A percentile compares a stretch with the other conserved stretches of the same genome.
These are phyloP conservation scores for Crotalus tigris DNA, from an alignment of 2,113 vertebrate genomes.

Conservation along the genomic window DNA sequence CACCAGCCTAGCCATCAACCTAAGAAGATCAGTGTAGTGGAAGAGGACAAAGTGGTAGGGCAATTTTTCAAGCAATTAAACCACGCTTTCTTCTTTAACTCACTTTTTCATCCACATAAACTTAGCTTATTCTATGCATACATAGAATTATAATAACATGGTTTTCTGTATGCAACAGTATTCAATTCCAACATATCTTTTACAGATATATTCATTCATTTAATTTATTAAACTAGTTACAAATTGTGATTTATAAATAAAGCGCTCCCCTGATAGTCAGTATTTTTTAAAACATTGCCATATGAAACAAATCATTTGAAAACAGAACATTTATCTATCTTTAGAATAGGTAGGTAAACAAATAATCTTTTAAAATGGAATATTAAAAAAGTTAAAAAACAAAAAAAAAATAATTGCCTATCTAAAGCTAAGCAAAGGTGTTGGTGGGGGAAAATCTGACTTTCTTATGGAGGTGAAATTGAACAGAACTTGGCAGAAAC, in stretches of 20 bases:
- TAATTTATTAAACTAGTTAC: not conserved
- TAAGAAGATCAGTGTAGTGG: not conserved
- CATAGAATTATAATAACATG: not conserved
- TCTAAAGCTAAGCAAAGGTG: not conserved
- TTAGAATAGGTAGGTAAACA: not conserved
- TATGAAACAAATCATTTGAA: not conserved
- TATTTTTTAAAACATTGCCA: not conserved
- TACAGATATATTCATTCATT: not conserved
- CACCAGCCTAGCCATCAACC: not conserved
- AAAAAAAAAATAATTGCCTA: not conserved
- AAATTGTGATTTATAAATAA: not conserved
- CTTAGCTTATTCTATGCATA: not conserved
- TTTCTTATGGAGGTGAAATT: not conserved
- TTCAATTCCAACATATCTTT: not conserved
- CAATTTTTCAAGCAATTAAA: not conserved
- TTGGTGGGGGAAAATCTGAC: not conserved
- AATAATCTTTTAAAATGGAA: not conserved
- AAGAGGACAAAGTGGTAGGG: not conserved
- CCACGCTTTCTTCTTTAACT: not conserved
- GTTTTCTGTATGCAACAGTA: not conserved
- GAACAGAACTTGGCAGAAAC: not conserved
- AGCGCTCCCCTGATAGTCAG: not conserved
- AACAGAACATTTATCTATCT: not conserved
- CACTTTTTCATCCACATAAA: not conserved
- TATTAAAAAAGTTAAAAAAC: not conserved